Conservation (phyloP, 1,140 invertebrate genomes). For the Drosophila paulistorum region DNA sequence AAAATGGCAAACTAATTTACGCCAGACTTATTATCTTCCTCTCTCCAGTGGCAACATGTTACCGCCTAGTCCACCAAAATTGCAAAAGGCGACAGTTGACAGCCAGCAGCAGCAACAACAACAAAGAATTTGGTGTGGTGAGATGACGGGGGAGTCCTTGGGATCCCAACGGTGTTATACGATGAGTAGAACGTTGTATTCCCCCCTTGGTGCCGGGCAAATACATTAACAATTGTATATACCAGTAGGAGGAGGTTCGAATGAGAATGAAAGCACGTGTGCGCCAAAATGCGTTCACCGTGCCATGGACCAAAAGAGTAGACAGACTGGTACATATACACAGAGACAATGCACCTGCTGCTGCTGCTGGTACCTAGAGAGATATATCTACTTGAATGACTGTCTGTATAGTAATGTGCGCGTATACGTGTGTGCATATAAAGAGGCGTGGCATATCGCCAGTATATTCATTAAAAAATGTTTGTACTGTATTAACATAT, state of each 20-base stretch:
- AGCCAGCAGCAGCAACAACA: conserved; percentile 1
- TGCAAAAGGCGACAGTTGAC: conserved; percentile 31
- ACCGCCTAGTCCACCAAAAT: conserved; percentile 36
- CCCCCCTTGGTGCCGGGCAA: conserved; percentile 56
- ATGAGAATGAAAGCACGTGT: conserved; percentile 38
- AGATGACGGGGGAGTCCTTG: conserved; percentile 1
- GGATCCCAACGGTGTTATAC: conserved; percentile 22
- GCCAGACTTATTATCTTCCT: conserved; percentile 73
- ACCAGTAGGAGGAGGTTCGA: not conserved
- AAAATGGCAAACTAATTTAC: conserved; percentile 81
- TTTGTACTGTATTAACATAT: not conserved
- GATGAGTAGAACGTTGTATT: conserved; percentile 1
- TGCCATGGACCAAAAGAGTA: conserved; percentile 27
- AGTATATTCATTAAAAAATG: conserved; percentile 6
- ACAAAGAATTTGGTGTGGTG: not conserved
- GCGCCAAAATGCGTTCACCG: conserved; percentile 48
- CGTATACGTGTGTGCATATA: not conserved
- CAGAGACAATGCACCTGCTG: conserved; percentile 27
- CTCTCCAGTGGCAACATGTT: conserved; percentile 67
- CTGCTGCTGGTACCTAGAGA: conserved; percentile 13
- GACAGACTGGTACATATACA: conserved; percentile 13
- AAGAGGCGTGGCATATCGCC: conserved; percentile 27
- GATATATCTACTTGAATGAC: conserved; percentile 2
- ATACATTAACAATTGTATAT: conserved; percentile 57
- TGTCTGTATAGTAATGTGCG: not conserved